A percentile compares a stretch with the other conserved stretches of the same genome.
phyloP scores from a whole-genome alignment of 2,888 invertebrate species.

The Xanthorhoe spadicearia region DNA sequence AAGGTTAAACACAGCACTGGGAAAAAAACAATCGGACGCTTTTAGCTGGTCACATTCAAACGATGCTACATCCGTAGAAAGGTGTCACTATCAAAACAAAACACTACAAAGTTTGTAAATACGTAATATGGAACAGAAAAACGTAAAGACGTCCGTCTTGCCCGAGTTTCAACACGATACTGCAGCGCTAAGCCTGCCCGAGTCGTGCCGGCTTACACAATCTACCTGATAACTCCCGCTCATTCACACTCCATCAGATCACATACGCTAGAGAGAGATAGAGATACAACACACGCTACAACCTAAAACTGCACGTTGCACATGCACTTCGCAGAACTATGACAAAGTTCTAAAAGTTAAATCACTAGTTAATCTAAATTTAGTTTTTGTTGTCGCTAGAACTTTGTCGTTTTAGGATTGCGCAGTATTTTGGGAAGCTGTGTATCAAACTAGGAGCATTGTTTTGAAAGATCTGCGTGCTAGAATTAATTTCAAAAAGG shows the following conservation, averaged over 20 bases:
- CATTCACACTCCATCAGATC: constrained; percentile 52
- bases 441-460: constrained; percentile 49
- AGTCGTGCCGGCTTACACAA: constrained; percentile 36
- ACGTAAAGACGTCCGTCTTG: constrained; percentile 50
- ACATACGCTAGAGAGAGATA: constrained; percentile 55
- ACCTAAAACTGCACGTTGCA: constrained; percentile 65
- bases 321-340: constrained; percentile 52
- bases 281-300: constrained; percentile 48
- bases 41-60: constrained; percentile 35
- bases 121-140: constrained; percentile 62
- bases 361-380: constrained; percentile 41
- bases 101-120: constrained; percentile 80
- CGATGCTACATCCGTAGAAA: constrained; percentile 42
- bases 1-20: constrained; percentile 74
- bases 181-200: constrained; percentile 57
- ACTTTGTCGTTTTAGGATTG: constrained; percentile 48
- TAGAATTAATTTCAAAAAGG: constrained; percentile 51
- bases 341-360: constrained; percentile 61
- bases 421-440: constrained; percentile 59
- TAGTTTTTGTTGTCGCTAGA: constrained; percentile 47
- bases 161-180: constrained; percentile 54
- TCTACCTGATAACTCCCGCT: constrained; percentile 64
- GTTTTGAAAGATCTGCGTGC: constrained; percentile 52
- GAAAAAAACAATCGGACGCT: constrained; percentile 52
- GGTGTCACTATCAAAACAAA: constrained; percentile 67